Conservation (phyloP, 2,888 invertebrate species). For the Platerodrilus igneus region DNA sequence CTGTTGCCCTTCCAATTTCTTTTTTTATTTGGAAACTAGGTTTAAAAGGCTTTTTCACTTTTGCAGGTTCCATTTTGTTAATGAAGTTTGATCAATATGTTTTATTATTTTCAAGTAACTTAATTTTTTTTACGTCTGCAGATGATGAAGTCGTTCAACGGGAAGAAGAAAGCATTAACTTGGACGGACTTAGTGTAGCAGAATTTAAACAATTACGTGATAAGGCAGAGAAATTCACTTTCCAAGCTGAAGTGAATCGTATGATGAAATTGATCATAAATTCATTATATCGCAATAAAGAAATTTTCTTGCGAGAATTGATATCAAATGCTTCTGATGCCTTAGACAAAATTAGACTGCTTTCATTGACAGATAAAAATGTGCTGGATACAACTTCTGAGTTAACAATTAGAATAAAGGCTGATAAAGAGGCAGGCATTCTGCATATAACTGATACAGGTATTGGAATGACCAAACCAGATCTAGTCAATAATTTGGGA, state of each 20-base stretch:
- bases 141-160: constrained; percentile 87
- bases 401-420: constrained; percentile 83
- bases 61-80: constrained; percentile 22
- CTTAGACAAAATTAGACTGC: constrained; percentile 92
- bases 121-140: constrained; percentile 34
- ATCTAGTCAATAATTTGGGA: constrained; percentile 92
- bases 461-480: constrained; percentile 93
- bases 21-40: constrained; percentile 38
- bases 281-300: constrained; percentile 97
- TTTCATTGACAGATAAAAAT: constrained; percentile 82
- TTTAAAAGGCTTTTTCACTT: constrained; percentile 37
- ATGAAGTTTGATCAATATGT: constrained; percentile 30
- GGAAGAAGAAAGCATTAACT: constrained; percentile 93
- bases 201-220: constrained; percentile 89
- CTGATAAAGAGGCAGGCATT: constrained; percentile 86
- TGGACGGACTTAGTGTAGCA: constrained; percentile 91
- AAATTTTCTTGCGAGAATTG: constrained; percentile 96
- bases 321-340: constrained; percentile 99
- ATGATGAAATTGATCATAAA: constrained; percentile 99
- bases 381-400: constrained; percentile 78
- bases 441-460: constrained; percentile 95
- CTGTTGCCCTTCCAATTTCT: constrained; percentile 30
- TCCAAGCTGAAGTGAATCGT: constrained; percentile 98
- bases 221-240: constrained; percentile 80
- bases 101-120: constrained; percentile 10